phyloP scores from a whole-genome alignment of 2,797 vertebrate genomes.

The Lithobates sylvaticus region DNA sequence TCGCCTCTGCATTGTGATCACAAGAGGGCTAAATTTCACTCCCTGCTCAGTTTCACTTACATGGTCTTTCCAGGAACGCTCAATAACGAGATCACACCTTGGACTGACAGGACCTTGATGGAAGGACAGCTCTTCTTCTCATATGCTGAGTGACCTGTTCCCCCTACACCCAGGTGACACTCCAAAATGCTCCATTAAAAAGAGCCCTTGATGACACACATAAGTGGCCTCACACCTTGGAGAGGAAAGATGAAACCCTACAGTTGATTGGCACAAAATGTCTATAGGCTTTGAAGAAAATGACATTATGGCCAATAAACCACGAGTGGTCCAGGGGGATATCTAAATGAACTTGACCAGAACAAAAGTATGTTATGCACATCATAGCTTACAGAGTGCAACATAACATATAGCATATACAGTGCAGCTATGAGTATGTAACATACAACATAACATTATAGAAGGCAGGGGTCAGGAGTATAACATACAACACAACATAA shows the following conservation, averaged over 20 bases:
- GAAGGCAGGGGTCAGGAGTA: too few relatives aligned
- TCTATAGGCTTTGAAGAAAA: background rate
- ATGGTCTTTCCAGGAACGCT: constrained; percentile 6
- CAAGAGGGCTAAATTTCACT: background rate
- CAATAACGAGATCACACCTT: constrained; percentile 48
- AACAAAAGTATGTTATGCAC: too few relatives aligned
- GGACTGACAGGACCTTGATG: constrained; percentile 9
- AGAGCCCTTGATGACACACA: constrained; percentile 3
- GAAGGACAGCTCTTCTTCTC: constrained; percentile 23
- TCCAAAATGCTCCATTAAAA: constrained; percentile 26
- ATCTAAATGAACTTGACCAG: too few relatives aligned
- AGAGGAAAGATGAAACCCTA: background rate
- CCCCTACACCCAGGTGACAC: constrained; percentile 17
- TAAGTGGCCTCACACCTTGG: constrained; percentile 29
- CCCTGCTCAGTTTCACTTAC: background rate
- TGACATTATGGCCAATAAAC: too few relatives aligned
- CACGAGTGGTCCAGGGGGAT: too few relatives aligned
- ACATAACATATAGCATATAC: too few relatives aligned
- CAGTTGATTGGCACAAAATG: background rate
- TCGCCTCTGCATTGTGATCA: background rate
- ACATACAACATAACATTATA: too few relatives aligned
- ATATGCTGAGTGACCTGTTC: constrained; percentile 42
- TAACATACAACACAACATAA: too few relatives aligned
- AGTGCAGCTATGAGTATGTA: too few relatives aligned
- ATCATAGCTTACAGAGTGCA: too few relatives aligned